Conservation (phyloP, 1,140 invertebrate species). For the Meloidogyne exigua region DNA sequence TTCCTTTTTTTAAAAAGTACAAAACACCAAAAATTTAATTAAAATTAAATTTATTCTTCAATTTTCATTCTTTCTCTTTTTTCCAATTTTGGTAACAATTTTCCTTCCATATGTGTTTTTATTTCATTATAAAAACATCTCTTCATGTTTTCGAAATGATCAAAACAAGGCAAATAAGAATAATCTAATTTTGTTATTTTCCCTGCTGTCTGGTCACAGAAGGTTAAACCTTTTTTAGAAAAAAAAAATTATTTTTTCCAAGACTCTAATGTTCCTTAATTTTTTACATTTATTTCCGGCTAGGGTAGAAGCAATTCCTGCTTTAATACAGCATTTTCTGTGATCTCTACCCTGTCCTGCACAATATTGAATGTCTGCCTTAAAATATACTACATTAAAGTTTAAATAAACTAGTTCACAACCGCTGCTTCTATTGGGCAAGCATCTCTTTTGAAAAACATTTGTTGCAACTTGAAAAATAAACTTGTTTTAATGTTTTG, state of each 20-base stretch:
- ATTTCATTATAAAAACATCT: conserved; percentile 51
- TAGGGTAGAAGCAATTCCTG: conserved; percentile 29
- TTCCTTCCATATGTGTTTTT: conserved; percentile 44
- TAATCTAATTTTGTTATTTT: conserved; percentile 47
- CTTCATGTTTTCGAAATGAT: conserved; percentile 45
- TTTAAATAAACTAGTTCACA: neutral
- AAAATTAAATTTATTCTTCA: neutral
- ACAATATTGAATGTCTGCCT: conserved; percentile 42
- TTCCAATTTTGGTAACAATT: conserved; percentile 27
- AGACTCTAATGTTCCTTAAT: neutral
- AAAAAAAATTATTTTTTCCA: neutral
- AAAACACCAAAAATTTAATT: no score
- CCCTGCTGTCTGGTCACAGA: conserved; percentile 27
- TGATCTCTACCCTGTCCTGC: conserved; percentile 41
- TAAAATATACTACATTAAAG: neutral
- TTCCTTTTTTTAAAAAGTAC: no score
- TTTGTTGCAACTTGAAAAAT: conserved; percentile 43
- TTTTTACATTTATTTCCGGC: conserved; percentile 48
- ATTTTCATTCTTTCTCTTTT: neutral
- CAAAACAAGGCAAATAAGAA: conserved; percentile 48
- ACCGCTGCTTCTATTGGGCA: conserved; percentile 49
- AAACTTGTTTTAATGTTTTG: neutral
- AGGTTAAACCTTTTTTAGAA: conserved; percentile 22
- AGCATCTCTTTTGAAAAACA: conserved; percentile 52
- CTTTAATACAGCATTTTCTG: conserved; percentile 40